Conservation (phyloP, 2,797 vertebrate species). For the Pseudochaenichthys georgianus region DNA sequence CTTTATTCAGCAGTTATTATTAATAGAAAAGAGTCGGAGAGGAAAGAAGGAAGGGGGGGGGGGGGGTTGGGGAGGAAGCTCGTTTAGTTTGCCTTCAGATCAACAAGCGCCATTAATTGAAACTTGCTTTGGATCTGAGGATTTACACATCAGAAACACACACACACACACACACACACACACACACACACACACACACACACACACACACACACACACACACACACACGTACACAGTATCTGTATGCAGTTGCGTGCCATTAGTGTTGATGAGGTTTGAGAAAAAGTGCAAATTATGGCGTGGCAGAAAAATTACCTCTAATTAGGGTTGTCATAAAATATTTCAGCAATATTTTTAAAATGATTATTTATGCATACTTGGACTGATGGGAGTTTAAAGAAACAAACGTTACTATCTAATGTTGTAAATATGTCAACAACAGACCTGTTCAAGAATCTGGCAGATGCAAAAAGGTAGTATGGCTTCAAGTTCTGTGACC, state of each 20-base stretch:
- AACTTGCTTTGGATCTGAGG: conserved; percentile 64
- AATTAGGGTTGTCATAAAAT: conserved; percentile 15
- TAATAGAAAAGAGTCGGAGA: conserved; percentile 32
- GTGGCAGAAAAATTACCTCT: conserved; percentile 2
- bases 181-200: not conserved
- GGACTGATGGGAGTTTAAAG: conserved; percentile 4
- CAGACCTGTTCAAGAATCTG: conserved; percentile 21
- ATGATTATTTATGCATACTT: not conserved
- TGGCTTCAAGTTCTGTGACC: conserved; percentile 17
- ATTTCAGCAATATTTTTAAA: not conserved
- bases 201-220: not conserved
- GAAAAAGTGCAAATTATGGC: conserved; percentile 15
- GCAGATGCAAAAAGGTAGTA: conserved; percentile 3
- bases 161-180: too few species aligned
- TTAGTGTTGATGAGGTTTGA: conserved; percentile 29
- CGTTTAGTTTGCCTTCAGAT: conserved; percentile 78
- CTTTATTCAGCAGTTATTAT: conserved; percentile 56
- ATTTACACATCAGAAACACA: conserved; percentile 36
- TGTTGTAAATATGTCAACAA: conserved; percentile 4
- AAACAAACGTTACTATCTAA: not conserved
- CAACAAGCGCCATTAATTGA: conserved; percentile 78
- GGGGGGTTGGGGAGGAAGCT: conserved; percentile 53
- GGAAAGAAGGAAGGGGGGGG: conserved; percentile 30
- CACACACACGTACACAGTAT: conserved; percentile 6
- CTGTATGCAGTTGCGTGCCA: conserved; percentile 20